Evolutionary conservation across 2,888 invertebrate species (phyloP), one percentile per base, ranked within the genome.

Genomic region (Oeneis ivallda): DNA sequence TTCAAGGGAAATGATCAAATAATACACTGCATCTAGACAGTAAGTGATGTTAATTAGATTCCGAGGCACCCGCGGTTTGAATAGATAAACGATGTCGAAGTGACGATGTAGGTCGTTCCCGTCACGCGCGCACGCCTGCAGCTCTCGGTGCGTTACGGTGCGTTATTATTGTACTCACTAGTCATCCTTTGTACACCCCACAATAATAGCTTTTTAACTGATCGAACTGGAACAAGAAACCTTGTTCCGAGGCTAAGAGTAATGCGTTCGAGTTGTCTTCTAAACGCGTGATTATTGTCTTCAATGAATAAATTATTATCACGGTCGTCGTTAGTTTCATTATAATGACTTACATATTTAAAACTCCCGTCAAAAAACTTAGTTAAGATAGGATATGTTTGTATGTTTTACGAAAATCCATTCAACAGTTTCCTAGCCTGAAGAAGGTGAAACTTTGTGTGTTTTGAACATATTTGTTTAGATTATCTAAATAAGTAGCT

Each of bases 21-120:
- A 65, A 67, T 68, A 69, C 66, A 78, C 53, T 65, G 57, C 81
- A 80, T 80, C 79, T 78, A 75, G 76, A 79, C 75, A 72, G 76
- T 80, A 82, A 87, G 81, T 83, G 82, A 85, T 83, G 84, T 76
- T 85, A 87, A 87, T 84, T 80, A 84, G 77, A 86, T 87, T 78
- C 84, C 76, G 70, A 78, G 76, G 78, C 76, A 76, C 76, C 76
- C 76, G 78, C 75, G 77, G 67, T 74, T 78, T 80, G 87, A 85
- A 88, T 87, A 81, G 77, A 72, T 76, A 83, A 84, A 71, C 75
- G 72, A 72, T 58, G 69, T 75, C 75, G 72, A 72, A 71, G 70
- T 68, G 64, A 67, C 72, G 74, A 86, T 83, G 81, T 85, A 78
- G 86, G 84, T 81, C 83, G 81, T 39, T 73, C 71, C 69, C 76